Base-by-base conservation (phyloP, 1,140 invertebrate species). In the Trissolcus basalis region DNA sequence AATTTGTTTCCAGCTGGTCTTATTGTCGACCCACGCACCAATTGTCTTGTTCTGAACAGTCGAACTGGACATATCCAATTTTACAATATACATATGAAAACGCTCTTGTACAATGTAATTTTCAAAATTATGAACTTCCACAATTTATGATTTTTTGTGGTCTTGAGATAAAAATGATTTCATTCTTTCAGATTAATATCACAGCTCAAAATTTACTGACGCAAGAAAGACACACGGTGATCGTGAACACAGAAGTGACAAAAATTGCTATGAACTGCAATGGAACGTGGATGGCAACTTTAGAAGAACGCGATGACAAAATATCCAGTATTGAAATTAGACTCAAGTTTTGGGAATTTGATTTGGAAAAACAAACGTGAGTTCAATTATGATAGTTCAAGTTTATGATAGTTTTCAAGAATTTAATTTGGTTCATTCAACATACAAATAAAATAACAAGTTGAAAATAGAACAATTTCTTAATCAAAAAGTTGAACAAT, bases 271-370 rank as follows among this genome's bases (percentile, higher is more conserved):
- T 96, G 50, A 92, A 91, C 82, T 86, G 89, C 43, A 85, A 90
- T 84, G 93, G 93, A 0, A 79, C 87, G n/a, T 96, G 95, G 95
- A 87, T 96, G 87, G 93, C 91, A 13, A 96, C 94, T 0, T 90
- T 93, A 5, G 94, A 96, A 86, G 89, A 90, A 47, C 90, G 93
- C 75, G 86, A 90, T 70, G 89, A 91, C 67, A 86, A 88, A 44
- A 85, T 90, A 61, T 90, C 90, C 1, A 85, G 81, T 32, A 86
- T 90, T 4, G 93, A 96, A 87, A 86, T 93, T 0, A 85, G 92
- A 39, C 84, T 97, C 0, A 96, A 96, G 82, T 96, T 96, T 85
- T 97, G 95, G 95, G 80, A 90, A 49, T 96, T 91, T 80, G 85
- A 92, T 69, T 71, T 83, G 1, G 85, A 89, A 6, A 87, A 90